Base-by-base conservation (phyloP, 2,888 invertebrate species). In the Cynaeus angustus region DNA sequence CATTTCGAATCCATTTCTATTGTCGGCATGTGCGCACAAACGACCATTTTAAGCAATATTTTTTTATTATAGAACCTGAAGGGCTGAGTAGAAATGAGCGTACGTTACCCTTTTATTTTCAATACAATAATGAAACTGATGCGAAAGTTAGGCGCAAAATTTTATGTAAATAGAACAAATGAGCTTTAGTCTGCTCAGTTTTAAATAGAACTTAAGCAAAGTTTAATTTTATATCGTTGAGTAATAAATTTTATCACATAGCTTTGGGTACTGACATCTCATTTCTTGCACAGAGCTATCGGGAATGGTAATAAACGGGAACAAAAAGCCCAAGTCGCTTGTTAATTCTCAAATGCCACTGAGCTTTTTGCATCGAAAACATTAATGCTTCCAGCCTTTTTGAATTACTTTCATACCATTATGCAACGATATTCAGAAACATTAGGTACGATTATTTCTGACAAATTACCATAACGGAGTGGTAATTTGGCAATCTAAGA, bases 221-320 rank as follows among this genome's bases (percentile, higher is more conserved):
- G 14, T 30, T 45, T 59, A 30, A 45, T 56, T 56, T 62, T 50
- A 50, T 50, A 50, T 48, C 13, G 50, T 26, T 9, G 9, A 26
- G 62, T 62, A 50, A 62, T 50, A 62, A 62, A 62, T 62, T 62
- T 62, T 41, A 62, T 37, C 62, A 50, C 62, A 50, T 33, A 61
- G 37, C 61, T 28, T 9, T 26, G 46, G 61, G 46, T 46, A 62
- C 62, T 62, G 62, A 62, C 62, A 50, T 50, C 26, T 62, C 48
- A 50, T 62, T 62, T 62, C 62, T 62, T 62, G 62, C 38, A 12
- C 62, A 50, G 46, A n/a, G 33, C 16, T 50, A 62, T 62, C 37
- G 33, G 30, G 50, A 62, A 50, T 62, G 48, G 50, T 62, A 50
- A 50, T 50, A 62, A 61, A 50, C 37, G 10, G 8, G 30, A 21